Percentiles rank a stretch among this genome's conserved stretches.
These are phyloP conservation scores for Anas bernieri DNA, from an alignment of 2,797 vertebrate species.

Conservation along the genomic window DNA sequence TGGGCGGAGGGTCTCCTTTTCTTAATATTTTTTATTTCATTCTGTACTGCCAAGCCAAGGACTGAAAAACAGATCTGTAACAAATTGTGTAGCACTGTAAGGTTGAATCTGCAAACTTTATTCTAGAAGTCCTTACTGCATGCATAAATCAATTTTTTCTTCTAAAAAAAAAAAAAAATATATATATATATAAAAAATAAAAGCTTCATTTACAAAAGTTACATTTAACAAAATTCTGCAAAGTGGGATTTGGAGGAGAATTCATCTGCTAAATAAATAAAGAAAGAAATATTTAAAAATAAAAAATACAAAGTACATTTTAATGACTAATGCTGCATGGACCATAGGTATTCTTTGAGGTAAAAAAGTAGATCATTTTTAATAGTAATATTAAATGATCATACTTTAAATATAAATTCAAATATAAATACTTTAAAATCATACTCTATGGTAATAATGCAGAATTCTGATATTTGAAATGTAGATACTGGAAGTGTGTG, in stretches of 20 bases:
- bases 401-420: background rate
- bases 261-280: background rate
- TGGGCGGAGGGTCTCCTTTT: fast-evolving
- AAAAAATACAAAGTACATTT: background rate
- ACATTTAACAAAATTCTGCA: background rate
- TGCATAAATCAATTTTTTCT: conserved; percentile 18
- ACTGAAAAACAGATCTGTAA: conserved; percentile 13
- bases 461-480: background rate
- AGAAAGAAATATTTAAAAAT: background rate
- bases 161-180: background rate
- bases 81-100: background rate
- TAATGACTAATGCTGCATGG: background rate
- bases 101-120: conserved; percentile 8
- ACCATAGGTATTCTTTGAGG: background rate
- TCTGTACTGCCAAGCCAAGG: background rate
- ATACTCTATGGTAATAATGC: background rate
- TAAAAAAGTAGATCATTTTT: background rate
- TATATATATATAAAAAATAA: background rate
- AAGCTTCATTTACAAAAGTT: background rate
- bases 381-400: background rate
- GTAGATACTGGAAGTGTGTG: background rate
- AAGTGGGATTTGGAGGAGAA: background rate
- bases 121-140: background rate
- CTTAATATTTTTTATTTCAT: background rate
- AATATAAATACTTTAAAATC: background rate